Percentiles rank a stretch among this genome's conserved stretches.
Conservation (phyloP, 2,888 invertebrate species). For the Zygothrica quintamaculata region DNA sequence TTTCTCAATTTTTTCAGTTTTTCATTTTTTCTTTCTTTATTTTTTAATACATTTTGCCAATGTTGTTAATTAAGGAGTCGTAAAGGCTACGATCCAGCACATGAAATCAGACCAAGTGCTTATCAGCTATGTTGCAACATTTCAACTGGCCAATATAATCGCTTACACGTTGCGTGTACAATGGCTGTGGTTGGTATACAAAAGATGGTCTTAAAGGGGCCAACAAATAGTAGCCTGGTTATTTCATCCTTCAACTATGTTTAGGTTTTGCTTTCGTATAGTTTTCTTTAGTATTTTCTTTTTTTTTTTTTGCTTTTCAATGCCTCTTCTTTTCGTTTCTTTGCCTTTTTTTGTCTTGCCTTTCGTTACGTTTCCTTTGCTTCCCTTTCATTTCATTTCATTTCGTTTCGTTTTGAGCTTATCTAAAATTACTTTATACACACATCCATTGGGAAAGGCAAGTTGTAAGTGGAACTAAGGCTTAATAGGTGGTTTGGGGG, state of each 20-base stretch:
- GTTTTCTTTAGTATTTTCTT: not conserved
- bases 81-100: slow-evolving; percentile 15
- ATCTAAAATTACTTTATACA: slow-evolving; percentile 72
- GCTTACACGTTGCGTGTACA: no score
- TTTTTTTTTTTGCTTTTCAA: not conserved
- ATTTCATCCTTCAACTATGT: no score
- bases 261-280: no score
- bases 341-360: slow-evolving; percentile 26
- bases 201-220: slow-evolving; percentile 8
- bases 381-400: slow-evolving; percentile 50
- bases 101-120: slow-evolving; percentile 42
- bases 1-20: no score
- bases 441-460: slow-evolving; percentile 28
- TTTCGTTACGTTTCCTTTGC: slow-evolving; percentile 49
- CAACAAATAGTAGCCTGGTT: slow-evolving; percentile 32
- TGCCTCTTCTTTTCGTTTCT: slow-evolving; percentile 2
- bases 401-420: slow-evolving; percentile 67
- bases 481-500: slow-evolving; percentile 14
- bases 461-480: slow-evolving; percentile 1
- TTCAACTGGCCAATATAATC: slow-evolving; percentile 19
- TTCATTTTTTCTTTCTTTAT: no score
- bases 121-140: slow-evolving; percentile 39
- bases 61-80: slow-evolving; percentile 62
- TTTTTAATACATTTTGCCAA: no score
- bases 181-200: not conserved